Conservation (phyloP, 2,113 vertebrate genomes). For the mouse (Mus musculus) region GRCm39 chr11:54807001-54807500, state of each 20-base stretch:
- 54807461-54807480: not conserved
- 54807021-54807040: no score
- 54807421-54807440: no score
- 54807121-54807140: no score
- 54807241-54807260: not conserved
- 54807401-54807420: not conserved
- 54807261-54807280: not conserved
- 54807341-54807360: no score
- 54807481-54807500: not conserved
- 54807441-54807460: not conserved
- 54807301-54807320: not conserved
- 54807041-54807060: no score
- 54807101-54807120: no score
- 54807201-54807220: not conserved
- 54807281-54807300: not conserved
- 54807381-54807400: not conserved
- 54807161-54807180: not conserved
- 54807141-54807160: no score
- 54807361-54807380: not conserved
- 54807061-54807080: no score
- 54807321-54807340: no score
- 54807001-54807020: no score
- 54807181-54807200: not conserved
- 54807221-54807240: not conserved
- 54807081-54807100: no score